Evolutionary conservation across 2,113 vertebrate species (phyloP).

Genomic region (Tachycineta bicolor): DNA sequence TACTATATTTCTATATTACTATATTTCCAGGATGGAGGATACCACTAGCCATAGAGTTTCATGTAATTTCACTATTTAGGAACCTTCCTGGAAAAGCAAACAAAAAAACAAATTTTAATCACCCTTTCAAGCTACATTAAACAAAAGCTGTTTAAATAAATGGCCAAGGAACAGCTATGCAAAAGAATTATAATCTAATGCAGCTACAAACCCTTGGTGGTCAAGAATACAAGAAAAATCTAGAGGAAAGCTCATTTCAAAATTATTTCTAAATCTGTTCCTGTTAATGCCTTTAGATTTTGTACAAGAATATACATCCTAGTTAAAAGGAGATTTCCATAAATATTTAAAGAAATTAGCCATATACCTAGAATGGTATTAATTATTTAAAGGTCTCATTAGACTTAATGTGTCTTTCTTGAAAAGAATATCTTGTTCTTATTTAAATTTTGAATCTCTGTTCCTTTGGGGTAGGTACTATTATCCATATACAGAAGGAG

Average conservation of each 20-base stretch:
- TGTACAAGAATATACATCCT: neutral
- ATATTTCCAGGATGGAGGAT: neutral
- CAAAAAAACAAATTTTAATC: neutral
- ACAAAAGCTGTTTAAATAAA: slow-evolving; percentile 17
- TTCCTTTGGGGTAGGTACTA: neutral
- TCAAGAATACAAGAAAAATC: slow-evolving; percentile 17
- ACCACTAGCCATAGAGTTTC: neutral
- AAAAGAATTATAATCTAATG: slow-evolving; percentile 39
- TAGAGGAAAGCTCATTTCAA: neutral
- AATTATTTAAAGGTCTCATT: neutral
- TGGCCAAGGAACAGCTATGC: neutral
- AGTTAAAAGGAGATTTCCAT: neutral
- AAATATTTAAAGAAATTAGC: neutral
- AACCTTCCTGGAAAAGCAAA: neutral
- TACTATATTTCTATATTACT: no score
- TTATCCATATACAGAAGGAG: neutral
- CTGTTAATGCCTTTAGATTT: neutral
- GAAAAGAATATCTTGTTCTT: neutral
- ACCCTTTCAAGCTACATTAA: neutral
- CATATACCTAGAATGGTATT: neutral
- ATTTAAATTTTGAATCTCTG: neutral
- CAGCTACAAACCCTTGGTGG: neutral
- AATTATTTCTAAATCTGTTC: neutral
- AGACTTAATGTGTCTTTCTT: neutral
- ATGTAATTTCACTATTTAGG: neutral